phyloP scores from a whole-genome alignment of 1,140 invertebrate species.

The Sitodiplosis mosellana region DNA sequence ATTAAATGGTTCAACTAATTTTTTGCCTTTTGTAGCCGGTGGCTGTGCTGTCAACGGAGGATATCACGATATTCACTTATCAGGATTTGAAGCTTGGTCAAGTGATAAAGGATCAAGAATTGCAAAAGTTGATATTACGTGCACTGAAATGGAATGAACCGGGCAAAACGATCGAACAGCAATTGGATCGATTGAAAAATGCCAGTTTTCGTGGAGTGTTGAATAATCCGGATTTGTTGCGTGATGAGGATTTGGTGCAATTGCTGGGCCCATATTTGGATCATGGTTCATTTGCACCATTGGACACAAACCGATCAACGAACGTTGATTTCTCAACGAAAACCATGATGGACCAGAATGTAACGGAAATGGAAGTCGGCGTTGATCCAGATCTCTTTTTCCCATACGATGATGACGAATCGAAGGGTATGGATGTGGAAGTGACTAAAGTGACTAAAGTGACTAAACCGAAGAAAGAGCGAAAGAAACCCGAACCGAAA shows the following conservation, averaged over 20 bases:
- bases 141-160: conserved; percentile 21
- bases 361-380: background rate
- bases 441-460: too few relatives aligned
- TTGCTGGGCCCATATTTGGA: conserved; percentile 17
- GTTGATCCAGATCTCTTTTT: conserved; percentile 1
- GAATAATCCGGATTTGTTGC: conserved; percentile 19
- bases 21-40: too few relatives aligned
- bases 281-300: conserved; percentile 1
- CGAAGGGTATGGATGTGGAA: background rate
- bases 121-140: conserved; percentile 21
- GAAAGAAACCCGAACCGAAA: too few relatives aligned
- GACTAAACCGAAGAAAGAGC: too few relatives aligned
- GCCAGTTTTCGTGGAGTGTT: conserved; percentile 20
- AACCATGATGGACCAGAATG: background rate
- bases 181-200: conserved; percentile 17
- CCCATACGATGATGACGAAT: conserved; percentile 1
- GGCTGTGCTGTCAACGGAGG: background rate
- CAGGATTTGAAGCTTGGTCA: conserved; percentile 13
- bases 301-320: too few relatives aligned
- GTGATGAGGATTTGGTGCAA: conserved; percentile 22
- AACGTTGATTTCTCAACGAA: too few relatives aligned
- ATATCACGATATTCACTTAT: background rate
- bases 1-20: too few relatives aligned
- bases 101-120: conserved; percentile 19
- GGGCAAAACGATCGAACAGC: conserved; percentile 13